Percentiles rank a stretch among this genome's conserved stretches.
Conservation (phyloP, 2,797 vertebrate genomes). For the Staurois parvus region DNA sequence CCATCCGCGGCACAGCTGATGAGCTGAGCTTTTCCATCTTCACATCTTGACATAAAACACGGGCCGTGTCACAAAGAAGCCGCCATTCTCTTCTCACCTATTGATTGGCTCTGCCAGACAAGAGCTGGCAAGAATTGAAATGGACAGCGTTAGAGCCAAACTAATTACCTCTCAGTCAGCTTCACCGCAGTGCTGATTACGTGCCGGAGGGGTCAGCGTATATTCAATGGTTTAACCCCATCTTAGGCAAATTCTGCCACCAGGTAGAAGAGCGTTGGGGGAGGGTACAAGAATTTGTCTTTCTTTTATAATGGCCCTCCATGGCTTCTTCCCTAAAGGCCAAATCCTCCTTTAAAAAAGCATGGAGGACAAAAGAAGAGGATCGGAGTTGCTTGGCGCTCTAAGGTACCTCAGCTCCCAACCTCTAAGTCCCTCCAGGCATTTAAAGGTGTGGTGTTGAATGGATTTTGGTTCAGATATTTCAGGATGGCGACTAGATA, state of each 20-base stretch:
- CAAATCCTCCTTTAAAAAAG: too few species aligned
- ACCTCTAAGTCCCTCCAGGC: too few species aligned
- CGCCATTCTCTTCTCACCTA: conserved; percentile 35
- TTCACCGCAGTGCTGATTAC: neutral
- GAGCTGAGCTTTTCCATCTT: conserved; percentile 39
- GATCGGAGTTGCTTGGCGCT: too few species aligned
- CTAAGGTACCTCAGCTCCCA: too few species aligned
- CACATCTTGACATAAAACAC: conserved; percentile 49
- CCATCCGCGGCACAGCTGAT: neutral
- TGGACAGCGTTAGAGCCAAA: neutral
- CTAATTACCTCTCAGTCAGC: conserved; percentile 30
- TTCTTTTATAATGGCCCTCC: too few species aligned
- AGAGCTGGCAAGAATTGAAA: conserved; percentile 35
- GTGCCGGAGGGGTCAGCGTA: neutral
- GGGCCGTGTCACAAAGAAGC: conserved; percentile 28
- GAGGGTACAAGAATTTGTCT: neutral
- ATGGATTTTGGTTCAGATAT: too few species aligned
- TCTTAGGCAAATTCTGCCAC: too few species aligned
- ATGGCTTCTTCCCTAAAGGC: too few species aligned
- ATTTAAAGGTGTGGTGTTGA: too few species aligned
- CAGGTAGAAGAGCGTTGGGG: neutral
- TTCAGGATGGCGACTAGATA: too few species aligned
- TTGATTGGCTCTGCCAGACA: conserved; percentile 46
- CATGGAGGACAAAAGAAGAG: too few species aligned
- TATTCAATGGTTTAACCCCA: neutral